Evolutionary conservation across 2,888 invertebrate genomes (phyloP).

Genomic region (Tanypteryx hageni): DNA sequence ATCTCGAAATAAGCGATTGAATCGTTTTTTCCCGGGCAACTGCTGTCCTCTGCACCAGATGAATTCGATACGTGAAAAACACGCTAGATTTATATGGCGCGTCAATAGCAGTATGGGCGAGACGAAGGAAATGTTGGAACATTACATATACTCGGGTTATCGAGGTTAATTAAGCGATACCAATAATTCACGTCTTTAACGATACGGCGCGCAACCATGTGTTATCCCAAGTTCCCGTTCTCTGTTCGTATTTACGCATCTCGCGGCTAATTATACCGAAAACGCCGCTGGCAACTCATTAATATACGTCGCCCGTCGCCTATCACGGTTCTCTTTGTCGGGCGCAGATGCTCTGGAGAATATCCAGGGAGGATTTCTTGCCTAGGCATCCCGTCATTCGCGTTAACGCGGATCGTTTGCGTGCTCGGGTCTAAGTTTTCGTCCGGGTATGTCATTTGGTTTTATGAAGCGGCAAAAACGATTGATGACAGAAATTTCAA

Average conservation of each 20-base stretch:
- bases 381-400: neutral
- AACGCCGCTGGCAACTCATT: neutral
- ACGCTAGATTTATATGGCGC: neutral
- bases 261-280: conserved; percentile 33
- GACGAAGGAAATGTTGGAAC: neutral
- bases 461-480: no score
- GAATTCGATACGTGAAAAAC: neutral
- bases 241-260: neutral
- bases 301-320: neutral
- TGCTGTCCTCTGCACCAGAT: neutral
- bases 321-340: neutral
- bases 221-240: neutral
- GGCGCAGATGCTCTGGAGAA: neutral
- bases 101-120: neutral
- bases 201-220: neutral
- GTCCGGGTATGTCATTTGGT: no score
- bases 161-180: neutral
- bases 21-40: no score
- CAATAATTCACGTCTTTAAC: neutral
- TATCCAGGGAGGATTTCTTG: neutral
- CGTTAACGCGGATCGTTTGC: no score
- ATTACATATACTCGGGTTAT: neutral
- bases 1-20: no score
- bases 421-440: no score
- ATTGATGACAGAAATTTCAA: no score